Evolutionary conservation across 2,797 vertebrate genomes (phyloP).

Genomic region (Epinephelus coioides): DNA sequence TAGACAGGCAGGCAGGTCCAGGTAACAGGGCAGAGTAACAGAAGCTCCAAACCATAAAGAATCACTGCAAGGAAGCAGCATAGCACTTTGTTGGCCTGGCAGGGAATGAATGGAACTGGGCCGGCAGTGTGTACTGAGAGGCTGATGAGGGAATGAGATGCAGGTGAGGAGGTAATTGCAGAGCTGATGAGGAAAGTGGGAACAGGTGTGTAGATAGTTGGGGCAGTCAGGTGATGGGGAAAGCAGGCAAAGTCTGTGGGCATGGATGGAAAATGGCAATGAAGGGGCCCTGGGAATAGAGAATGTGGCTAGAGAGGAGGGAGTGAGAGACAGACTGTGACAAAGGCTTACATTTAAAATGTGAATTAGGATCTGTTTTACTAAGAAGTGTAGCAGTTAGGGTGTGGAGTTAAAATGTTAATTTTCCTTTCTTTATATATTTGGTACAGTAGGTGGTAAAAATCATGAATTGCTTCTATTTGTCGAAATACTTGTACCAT

Average conservation of each 20-base stretch:
- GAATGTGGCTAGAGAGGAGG: background rate
- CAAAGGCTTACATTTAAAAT: background rate
- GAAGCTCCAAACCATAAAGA: background rate
- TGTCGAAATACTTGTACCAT: background rate
- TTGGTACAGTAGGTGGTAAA: conserved; percentile 9
- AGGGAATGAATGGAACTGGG: background rate
- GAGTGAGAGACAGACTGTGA: background rate
- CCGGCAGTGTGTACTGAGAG: background rate
- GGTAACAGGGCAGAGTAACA: background rate
- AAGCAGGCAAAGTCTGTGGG: background rate
- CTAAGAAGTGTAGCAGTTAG: background rate
- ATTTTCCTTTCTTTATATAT: background rate
- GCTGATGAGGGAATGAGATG: conserved; percentile 7
- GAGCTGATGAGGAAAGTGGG: conserved; percentile 1
- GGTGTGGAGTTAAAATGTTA: background rate
- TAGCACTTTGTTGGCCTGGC: background rate
- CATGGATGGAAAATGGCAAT: background rate
- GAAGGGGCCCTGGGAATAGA: background rate
- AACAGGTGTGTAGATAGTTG: background rate
- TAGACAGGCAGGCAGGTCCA: background rate
- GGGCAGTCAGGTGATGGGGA: background rate
- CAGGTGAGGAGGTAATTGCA: conserved; percentile 11
- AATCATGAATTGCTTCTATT: background rate
- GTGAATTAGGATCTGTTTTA: background rate
- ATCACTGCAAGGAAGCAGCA: background rate